These are phyloP conservation scores for Pomatorhinus ruficollis DNA, from an alignment of 2,113 vertebrate genomes.

Conservation along the genomic window DNA sequence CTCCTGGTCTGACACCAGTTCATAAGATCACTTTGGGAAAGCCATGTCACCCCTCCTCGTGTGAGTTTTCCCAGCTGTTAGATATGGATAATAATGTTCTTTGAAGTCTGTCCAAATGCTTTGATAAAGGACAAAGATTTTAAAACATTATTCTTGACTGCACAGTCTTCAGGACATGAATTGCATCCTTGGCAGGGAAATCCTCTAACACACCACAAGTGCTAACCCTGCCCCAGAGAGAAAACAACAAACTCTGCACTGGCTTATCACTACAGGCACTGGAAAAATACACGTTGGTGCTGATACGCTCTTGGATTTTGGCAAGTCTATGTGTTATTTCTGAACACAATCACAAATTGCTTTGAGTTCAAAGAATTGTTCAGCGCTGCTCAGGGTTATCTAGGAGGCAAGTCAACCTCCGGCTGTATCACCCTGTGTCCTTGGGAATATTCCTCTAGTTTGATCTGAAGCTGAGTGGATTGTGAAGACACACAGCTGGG, in stretches of 20 bases:
- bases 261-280: slow-evolving; percentile 1
- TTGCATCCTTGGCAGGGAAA: slow-evolving; percentile 25
- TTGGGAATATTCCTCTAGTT: slow-evolving; percentile 32
- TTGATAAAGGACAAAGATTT: slow-evolving; percentile 20
- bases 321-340: slow-evolving; percentile 36
- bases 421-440: neutral
- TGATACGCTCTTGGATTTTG: slow-evolving; percentile 10
- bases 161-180: neutral
- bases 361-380: slow-evolving; percentile 39
- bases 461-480: slow-evolving; percentile 34
- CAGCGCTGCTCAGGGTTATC: slow-evolving; percentile 30
- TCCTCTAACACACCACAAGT: neutral
- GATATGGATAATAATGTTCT: neutral
- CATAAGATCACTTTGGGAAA: neutral
- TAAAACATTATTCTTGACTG: slow-evolving; percentile 23
- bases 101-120: slow-evolving; percentile 12
- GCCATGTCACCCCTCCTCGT: neutral
- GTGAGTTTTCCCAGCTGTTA: slow-evolving; percentile 16
- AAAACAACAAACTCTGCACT: slow-evolving; percentile 2
- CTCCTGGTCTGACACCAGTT: neutral
- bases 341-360: neutral
- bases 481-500: neutral
- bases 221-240: neutral
- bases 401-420: slow-evolving; percentile 28
- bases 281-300: slow-evolving; percentile 15